A percentile compares a stretch with the other conserved stretches of the same genome.
These are phyloP conservation scores for Mycteria americana DNA, from an alignment of 2,797 vertebrate species.

Conservation along the genomic window DNA sequence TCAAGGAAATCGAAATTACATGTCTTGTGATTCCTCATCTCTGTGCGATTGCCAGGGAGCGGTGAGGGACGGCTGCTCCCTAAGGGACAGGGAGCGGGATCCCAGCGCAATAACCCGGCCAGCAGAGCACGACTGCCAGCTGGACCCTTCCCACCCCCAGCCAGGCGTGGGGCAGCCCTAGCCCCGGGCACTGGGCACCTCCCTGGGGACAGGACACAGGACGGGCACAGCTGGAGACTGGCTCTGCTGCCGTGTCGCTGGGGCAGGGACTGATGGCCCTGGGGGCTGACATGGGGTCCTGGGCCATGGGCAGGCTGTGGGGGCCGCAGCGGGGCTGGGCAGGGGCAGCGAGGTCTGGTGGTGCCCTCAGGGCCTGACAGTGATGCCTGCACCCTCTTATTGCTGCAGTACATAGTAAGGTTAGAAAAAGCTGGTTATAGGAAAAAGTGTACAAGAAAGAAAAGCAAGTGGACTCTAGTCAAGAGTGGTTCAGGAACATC, in stretches of 20 bases:
- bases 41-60: background rate
- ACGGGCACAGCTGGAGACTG: background rate
- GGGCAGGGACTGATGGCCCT: background rate
- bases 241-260: background rate
- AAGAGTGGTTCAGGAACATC: background rate
- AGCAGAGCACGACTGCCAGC: background rate
- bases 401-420: background rate
- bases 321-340: background rate
- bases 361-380: background rate
- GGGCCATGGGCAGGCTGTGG: background rate
- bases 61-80: background rate
- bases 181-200: background rate
- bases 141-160: background rate
- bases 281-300: background rate
- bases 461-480: background rate
- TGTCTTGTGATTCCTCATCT: background rate
- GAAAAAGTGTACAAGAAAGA: background rate
- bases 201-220: background rate
- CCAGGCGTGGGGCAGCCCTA: background rate
- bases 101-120: background rate
- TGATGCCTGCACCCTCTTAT: background rate
- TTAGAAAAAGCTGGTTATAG: background rate
- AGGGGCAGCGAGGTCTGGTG: background rate
- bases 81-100: background rate
- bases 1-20: background rate